Evolutionary conservation across 1,140 invertebrate species (phyloP), one percentile per base, ranked within the genome.

Genomic region (silkworm (Bombyx mori)): DNA sequence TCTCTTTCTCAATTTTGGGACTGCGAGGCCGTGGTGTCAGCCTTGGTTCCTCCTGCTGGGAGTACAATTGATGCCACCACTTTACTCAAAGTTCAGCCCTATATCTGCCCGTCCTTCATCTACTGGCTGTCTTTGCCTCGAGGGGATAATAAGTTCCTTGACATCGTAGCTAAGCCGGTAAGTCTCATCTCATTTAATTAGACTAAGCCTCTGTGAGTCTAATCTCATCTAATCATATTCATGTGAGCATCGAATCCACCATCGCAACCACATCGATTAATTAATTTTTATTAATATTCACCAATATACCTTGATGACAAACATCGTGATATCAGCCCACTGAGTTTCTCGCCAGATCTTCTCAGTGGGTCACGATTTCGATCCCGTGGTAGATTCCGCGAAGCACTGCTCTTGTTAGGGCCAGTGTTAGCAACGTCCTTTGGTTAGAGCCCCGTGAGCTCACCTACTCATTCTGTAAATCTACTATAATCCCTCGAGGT

Each of bases 1-100:
- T 62, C 78, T 0, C 69, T 67, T 1, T 77, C 77, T 7, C 60
- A 78, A n/a, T 89, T 89, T 62, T 89, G 88, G 88, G 88, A 89
- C 55, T 89, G 86, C 52, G 74, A 82, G 5, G 75, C 75, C 1
- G 60, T 88, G 0, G 45, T 88, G 3, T 58, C 67, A 5, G 66
- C 77, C 6, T 51, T 88, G 9, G 65, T 66, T 6, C 72, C 82
- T 1, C 71, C 77, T 0, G 69, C 75, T 1, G 71, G 70, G 9
- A 79, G 77, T 42, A 47, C 57, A 1, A 71, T 87, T 6, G 63
- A 72, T 6, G 42, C 26, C 0, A 54, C 45, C 2, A 57, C 69
- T 2, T 65, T 88, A 0, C 50, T 58, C 0, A 63, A 62, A 9
- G 66, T 86, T 0, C 58, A 74, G 42, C 82, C 88, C 0, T 77